Conservation (phyloP, 1,140 invertebrate genomes). For the Drosophila kohkoa region DNA sequence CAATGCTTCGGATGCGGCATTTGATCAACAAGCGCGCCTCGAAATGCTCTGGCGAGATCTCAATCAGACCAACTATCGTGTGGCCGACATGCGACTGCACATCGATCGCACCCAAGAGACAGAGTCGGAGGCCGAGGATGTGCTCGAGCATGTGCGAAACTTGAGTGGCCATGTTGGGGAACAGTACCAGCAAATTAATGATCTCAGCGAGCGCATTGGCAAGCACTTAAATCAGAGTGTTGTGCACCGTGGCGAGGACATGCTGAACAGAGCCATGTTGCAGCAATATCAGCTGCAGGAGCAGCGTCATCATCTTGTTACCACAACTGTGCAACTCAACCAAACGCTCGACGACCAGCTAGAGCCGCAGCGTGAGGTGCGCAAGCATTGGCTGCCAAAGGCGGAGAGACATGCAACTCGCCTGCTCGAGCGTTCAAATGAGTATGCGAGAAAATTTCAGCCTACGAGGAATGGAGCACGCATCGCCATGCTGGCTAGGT, state of each 20-base stretch:
- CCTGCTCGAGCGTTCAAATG: conserved; percentile 87
- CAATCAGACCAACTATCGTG: conserved; percentile 72
- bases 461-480: conserved; percentile 79
- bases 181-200: conserved; percentile 58
- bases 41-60: conserved; percentile 78
- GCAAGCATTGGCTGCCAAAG: conserved; percentile 78
- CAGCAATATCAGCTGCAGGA: conserved; percentile 45
- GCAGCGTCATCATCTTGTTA: conserved; percentile 53
- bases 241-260: conserved; percentile 54
- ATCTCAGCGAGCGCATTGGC: conserved; percentile 44
- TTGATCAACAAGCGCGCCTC: conserved; percentile 79
- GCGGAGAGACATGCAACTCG: conserved; percentile 89
- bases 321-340: conserved; percentile 50
- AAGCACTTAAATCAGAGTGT: conserved; percentile 62
- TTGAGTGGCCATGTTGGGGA: conserved; percentile 69
- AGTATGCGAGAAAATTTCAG: conserved; percentile 86
- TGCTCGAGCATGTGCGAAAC: conserved; percentile 83
- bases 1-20: conserved; percentile 76
- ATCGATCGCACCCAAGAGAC: conserved; percentile 84
- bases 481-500: conserved; percentile 85
- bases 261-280: conserved; percentile 37
- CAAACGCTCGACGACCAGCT: conserved; percentile 54
- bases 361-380: conserved; percentile 70
- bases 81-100: conserved; percentile 73
- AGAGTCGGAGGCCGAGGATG: conserved; percentile 84